A percentile compares a stretch with the other conserved stretches of the same genome.
These are phyloP conservation scores for Myripristis murdjan DNA, from an alignment of 2,797 vertebrate species.

Conservation along the genomic window DNA sequence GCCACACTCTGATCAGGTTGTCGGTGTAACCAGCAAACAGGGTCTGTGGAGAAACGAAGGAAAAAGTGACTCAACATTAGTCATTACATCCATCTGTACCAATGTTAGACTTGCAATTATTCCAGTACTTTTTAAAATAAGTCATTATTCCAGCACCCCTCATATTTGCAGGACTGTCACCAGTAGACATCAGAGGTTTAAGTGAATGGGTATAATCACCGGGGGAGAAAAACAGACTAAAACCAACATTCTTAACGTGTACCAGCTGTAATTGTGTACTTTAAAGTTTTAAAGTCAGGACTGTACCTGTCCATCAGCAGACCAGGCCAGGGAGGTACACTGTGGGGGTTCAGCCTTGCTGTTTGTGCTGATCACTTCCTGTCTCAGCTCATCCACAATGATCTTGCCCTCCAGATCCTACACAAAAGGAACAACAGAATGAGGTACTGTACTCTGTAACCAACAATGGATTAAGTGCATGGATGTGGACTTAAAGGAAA, in stretches of 20 bases:
- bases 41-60: constrained; percentile 83
- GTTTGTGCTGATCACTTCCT: constrained; percentile 97
- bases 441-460: not conserved
- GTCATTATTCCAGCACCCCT: constrained; percentile 68
- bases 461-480: not conserved
- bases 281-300: not conserved
- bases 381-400: constrained; percentile 96
- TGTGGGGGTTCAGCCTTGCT: constrained; percentile 96
- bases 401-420: constrained; percentile 98
- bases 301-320: constrained; percentile 95
- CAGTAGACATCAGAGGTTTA: constrained; percentile 81
- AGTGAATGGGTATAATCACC: constrained; percentile 87
- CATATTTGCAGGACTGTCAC: constrained; percentile 90
- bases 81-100: too few species aligned
- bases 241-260: not conserved
- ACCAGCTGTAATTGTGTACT: not conserved
- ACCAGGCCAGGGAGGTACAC: constrained; percentile 95
- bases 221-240: constrained; percentile 52
- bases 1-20: constrained; percentile 98
- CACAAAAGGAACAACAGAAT: not conserved
- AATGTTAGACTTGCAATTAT: not conserved
- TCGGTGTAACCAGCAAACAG: constrained; percentile 98
- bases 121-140: not conserved
- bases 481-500: not conserved
- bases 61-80: not conserved